Percentiles rank a stretch among this genome's conserved stretches.
These are phyloP conservation scores for Agrochola macilenta DNA, from an alignment of 2,888 invertebrate genomes.

Conservation along the genomic window DNA sequence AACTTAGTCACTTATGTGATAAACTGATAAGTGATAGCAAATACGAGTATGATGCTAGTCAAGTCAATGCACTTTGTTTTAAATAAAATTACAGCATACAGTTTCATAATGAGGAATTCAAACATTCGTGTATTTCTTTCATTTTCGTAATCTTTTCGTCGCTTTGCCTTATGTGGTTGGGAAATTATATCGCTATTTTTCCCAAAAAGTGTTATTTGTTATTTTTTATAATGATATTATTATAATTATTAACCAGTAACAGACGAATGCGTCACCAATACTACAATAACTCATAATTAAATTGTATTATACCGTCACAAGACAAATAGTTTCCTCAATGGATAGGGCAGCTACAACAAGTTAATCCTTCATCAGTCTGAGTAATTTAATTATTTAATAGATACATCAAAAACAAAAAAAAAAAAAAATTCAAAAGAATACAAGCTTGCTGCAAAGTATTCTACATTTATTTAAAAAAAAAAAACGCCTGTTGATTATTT, in stretches of 20 bases:
- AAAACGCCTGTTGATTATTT: too few relatives aligned
- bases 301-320: background rate
- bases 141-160: background rate
- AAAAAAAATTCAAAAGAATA: background rate
- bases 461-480: too few relatives aligned
- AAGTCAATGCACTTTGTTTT: slow-evolving; percentile 20
- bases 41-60: background rate
- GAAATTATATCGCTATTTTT: background rate
- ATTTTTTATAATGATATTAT: background rate
- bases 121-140: background rate
- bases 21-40: slow-evolving; percentile 32
- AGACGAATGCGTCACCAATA: background rate
- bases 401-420: too few relatives aligned
- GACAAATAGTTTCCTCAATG: background rate
- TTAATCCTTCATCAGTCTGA: too few relatives aligned
- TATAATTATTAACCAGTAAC: background rate
- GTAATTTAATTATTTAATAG: too few relatives aligned
- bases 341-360: background rate
- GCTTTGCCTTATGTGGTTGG: too few relatives aligned
- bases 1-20: background rate
- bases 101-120: background rate
- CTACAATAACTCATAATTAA: background rate
- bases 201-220: background rate
- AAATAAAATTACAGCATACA: background rate
- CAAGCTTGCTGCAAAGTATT: background rate